Base-by-base conservation (phyloP, 2,797 vertebrate species). In the Gymnothorax javanicus region DNA sequence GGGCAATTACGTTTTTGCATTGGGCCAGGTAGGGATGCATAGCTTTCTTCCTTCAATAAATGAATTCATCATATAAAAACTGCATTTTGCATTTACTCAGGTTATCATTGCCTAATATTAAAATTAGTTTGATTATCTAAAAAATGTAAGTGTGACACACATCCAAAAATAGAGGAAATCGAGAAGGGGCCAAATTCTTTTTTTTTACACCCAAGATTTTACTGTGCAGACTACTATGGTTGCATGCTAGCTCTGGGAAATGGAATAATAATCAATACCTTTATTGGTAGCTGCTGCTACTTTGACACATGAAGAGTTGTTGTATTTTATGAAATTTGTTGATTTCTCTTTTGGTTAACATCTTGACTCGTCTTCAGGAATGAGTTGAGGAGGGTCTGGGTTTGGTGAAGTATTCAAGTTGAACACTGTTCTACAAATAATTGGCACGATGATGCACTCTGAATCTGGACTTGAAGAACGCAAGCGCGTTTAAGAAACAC, bases 391-490 rank as follows among this genome's bases (percentile, higher is more conserved):
- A 58, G 25, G 56, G 58, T 43, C 82, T n/a, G 25, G 81, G 25
- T 64, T 75, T 13, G 86, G 62, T 23, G 33, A 77, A 57, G 73
- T 87, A 75, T 84, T 84, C 69, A 67, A 84, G 67, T 60, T 84
- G 56, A 84, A 62, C 82, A 84, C 86, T 87, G 86, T 84, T 75
- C 69, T 84, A 67, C 82, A 20, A 57, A 77, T 75, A n/a, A 9
- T n/a, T 62, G 69, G 82, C 57, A 60, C 54, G 57, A 54, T 75
- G 81, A 59, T 83, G 20, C 33, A 17, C 50, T 56, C 27, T 87
- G 54, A 56, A 33, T 64, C 82, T 25, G 56, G 67, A 71, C 81
- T 58, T 83, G 17, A 83, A 82, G 67, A 62, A 84, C 69, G 77
- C 20, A 56, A 81, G 56, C 12, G 77, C 77, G 56, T 71, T 73